Conservation (phyloP, 2,113 vertebrate species). For the Egretta garzetta region DNA sequence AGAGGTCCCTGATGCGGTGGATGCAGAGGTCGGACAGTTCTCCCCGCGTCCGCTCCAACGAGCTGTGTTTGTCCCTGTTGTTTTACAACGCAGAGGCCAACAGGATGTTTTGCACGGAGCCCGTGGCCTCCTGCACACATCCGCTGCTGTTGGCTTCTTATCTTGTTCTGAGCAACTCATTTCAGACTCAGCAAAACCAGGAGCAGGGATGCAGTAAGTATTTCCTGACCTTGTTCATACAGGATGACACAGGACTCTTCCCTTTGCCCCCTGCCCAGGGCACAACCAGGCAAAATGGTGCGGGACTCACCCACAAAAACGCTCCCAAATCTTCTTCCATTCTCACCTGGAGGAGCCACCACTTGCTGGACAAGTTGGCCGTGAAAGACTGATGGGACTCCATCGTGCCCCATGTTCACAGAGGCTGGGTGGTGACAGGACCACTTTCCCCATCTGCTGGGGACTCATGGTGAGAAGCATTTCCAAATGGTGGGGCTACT, state of each 20-base stretch:
- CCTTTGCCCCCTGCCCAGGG: not conserved
- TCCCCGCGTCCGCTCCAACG: accelerated
- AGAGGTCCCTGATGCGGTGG: not conserved
- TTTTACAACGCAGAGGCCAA: not conserved
- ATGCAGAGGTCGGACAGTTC: not conserved
- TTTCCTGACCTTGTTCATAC: constrained; percentile 3
- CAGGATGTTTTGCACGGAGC: constrained; percentile 50
- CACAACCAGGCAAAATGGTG: not conserved
- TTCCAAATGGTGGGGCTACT: not conserved
- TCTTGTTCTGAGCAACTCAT: not conserved
- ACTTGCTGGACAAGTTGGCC: not conserved
- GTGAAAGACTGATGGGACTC: not conserved
- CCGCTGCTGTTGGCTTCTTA: constrained; percentile 34
- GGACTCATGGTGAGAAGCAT: not conserved
- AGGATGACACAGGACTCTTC: not conserved
- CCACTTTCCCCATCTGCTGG: not conserved
- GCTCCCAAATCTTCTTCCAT: not conserved
- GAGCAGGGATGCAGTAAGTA: not conserved
- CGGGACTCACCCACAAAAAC: not conserved
- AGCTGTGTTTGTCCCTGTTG: not conserved
- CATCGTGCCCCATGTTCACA: accelerated
- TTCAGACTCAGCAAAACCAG: constrained; percentile 60
- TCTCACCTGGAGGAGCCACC: not conserved
- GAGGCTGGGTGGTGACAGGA: not conserved
- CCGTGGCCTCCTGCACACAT: constrained; percentile 30